Evolutionary conservation across 2,113 vertebrate genomes (phyloP), one percentile per base, ranked within the genome.

Genomic region (Anolis carolinensis): DNA sequence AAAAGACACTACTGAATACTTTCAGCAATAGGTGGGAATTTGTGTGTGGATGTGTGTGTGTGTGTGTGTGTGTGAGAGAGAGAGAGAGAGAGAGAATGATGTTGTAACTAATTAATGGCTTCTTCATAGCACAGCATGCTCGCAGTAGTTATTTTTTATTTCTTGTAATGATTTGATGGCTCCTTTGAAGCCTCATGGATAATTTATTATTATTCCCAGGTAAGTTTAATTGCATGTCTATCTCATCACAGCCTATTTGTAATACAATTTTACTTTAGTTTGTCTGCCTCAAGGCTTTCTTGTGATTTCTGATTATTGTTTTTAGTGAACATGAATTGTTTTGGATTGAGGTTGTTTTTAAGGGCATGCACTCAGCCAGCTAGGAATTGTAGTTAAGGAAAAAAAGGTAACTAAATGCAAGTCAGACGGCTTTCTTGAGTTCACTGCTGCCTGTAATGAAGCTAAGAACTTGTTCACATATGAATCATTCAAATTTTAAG

Each of bases 191-290:
- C 67, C 73, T 59, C 32, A 30, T 73, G 32, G 68, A 73, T 82
- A 73, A 83, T 83, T 62, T 83, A 83, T 83, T 83, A 73, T 73
- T 82, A 82, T 82, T 73, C 50, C 50, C 81, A 83, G 68, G 70
- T 83, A 83, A 62, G 32, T 72, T 83, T 73, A 83, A 73, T 73
- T 59, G 70, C 50, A 62, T 39, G 52, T 39, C 70, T 83, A 20
- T 50, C 70, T n/a, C 32, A 83, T 83, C 80, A 81, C 18, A 32
- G 32, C 32, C 81, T 73, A 73, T 83, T 73, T 83, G 81, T 73
- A 83, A 83, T 30, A 34, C 81, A 83, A 73, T 73, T 73, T 73
- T 83, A n/a, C 34, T 62, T 13, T 83, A 27, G 32, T 73, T 30
- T 73, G 81, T 73, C 30, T 73, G 81, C 81, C 81, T 62, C 27